Evolutionary conservation across 2,113 vertebrate species (phyloP).

Genomic region (Corythaixoides concolor): DNA sequence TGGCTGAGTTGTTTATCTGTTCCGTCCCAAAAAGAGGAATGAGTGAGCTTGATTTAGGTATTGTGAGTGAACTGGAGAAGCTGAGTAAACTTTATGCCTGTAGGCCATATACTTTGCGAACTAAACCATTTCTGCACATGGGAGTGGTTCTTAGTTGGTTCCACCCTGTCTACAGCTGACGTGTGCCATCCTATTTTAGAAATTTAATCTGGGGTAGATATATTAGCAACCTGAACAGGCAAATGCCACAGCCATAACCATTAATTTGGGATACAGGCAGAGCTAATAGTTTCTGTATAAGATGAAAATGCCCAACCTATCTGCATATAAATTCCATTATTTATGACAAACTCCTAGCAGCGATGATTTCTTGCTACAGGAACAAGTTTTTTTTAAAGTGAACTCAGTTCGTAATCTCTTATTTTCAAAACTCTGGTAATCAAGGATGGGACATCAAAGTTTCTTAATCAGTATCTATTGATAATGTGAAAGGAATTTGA

Average conservation of each 20-base stretch:
- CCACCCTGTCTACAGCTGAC: constrained; percentile 15
- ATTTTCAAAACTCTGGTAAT: neutral
- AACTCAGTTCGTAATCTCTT: neutral
- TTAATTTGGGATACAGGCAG: neutral
- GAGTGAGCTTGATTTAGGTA: neutral
- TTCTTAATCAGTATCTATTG: neutral
- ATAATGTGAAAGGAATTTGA: neutral
- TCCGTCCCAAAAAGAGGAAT: neutral
- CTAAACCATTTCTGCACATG: neutral
- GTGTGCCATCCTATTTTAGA: constrained; percentile 3
- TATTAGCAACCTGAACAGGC: constrained; percentile 4
- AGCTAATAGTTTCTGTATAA: neutral
- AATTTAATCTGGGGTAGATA: constrained; percentile 1
- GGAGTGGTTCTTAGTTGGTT: constrained; percentile 19
- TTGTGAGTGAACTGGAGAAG: neutral
- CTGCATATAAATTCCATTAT: neutral
- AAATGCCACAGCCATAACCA: neutral
- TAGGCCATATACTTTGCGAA: neutral
- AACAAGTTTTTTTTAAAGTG: neutral
- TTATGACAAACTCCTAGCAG: neutral
- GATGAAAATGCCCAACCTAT: neutral
- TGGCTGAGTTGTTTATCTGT: neutral
- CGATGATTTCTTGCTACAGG: neutral
- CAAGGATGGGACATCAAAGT: neutral
- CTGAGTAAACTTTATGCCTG: neutral